Conservation (phyloP, 2,888 invertebrate genomes). For the Drosophila kanekoi region DNA sequence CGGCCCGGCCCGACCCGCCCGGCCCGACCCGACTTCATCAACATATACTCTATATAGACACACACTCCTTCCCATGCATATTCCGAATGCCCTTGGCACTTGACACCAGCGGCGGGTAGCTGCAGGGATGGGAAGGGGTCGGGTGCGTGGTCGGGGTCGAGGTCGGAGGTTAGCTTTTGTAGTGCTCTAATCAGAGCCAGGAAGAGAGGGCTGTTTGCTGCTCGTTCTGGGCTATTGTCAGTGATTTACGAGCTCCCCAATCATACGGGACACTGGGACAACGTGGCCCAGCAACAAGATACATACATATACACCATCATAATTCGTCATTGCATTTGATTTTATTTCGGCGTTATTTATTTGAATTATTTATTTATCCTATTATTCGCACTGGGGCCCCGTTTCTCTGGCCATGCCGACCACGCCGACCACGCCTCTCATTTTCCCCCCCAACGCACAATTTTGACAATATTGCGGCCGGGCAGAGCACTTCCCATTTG, state of each 20-base stretch:
- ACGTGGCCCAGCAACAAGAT: conserved; percentile 18
- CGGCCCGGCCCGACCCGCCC: too few species aligned
- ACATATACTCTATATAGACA: background rate
- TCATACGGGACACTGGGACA: conserved; percentile 62
- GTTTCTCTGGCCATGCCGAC: background rate
- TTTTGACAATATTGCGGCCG: conserved; percentile 39
- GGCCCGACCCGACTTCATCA: too few species aligned
- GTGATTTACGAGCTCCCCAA: conserved; percentile 84
- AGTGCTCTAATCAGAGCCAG: conserved; percentile 61
- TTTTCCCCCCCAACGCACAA: background rate
- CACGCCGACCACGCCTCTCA: conserved; percentile 26
- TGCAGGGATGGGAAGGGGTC: background rate
- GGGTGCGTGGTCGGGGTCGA: background rate
- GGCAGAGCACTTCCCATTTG: conserved; percentile 29
- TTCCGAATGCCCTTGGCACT: conserved; percentile 75
- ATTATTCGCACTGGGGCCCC: conserved; percentile 55
- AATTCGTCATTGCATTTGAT: conserved; percentile 83
- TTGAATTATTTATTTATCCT: conserved; percentile 76
- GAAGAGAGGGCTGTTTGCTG: conserved; percentile 38
- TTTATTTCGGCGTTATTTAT: conserved; percentile 78
- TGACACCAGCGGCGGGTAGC: conserved; percentile 54
- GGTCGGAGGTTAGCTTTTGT: conserved; percentile 8
- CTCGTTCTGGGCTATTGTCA: conserved; percentile 61
- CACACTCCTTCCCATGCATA: conserved; percentile 33
- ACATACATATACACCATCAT: conserved; percentile 60